Conservation (phyloP, 1,140 invertebrate genomes). For the Spodoptera frugiperda region DNA sequence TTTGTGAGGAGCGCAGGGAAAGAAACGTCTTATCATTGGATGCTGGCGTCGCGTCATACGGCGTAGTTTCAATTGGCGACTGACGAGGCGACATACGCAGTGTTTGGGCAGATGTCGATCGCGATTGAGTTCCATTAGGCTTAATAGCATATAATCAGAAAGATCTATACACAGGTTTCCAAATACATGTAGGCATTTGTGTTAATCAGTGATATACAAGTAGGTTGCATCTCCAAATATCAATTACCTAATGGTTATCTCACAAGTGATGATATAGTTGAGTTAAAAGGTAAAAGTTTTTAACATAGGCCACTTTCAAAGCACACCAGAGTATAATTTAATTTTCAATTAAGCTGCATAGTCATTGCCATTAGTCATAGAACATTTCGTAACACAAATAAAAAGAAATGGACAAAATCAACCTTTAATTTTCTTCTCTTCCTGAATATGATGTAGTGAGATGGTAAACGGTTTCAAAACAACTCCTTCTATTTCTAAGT, state of each 20-base stretch:
- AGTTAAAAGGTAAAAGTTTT: background rate
- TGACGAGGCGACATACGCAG: conserved; percentile 29
- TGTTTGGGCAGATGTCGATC: conserved; percentile 38
- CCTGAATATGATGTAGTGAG: too few relatives aligned
- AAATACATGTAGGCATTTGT: conserved; percentile 25
- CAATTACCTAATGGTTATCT: background rate
- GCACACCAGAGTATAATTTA: background rate
- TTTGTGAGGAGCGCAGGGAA: conserved; percentile 33
- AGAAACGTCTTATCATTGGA: conserved; percentile 34
- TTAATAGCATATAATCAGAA: conserved; percentile 35
- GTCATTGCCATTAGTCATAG: too few relatives aligned
- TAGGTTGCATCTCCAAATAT: conserved; percentile 9
- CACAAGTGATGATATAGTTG: background rate
- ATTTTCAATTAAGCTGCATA: background rate
- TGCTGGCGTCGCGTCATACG: conserved; percentile 25
- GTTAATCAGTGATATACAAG: conserved; percentile 11
- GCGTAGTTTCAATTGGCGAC: conserved; percentile 28
- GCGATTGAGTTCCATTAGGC: conserved; percentile 36
- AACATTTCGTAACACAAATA: too few relatives aligned
- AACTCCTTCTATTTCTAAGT: too few relatives aligned
- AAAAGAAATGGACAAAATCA: too few relatives aligned
- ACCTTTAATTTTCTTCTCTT: too few relatives aligned
- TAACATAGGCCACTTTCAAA: conserved; percentile 10
- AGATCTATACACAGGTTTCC: conserved; percentile 29
- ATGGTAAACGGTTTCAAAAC: too few relatives aligned